Evolutionary conservation across 35 echinoderm and acorn worm genomes (phyloP), one percentile per base, ranked within the genome.

Genomic region (Ophioderma brevispina): DNA sequence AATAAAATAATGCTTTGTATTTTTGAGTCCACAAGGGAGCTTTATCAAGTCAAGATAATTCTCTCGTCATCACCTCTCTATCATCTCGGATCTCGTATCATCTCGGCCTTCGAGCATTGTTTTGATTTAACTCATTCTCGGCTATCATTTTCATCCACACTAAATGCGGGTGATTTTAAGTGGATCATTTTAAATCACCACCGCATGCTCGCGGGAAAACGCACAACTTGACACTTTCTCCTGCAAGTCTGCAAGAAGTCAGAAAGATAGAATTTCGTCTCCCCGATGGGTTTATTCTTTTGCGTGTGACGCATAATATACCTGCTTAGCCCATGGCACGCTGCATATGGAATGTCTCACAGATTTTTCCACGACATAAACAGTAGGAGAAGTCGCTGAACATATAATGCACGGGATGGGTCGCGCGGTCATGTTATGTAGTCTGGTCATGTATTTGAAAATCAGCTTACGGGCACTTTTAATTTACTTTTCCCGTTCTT

Each of bases 161-260:
- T 70, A 25, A 70, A 70, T 30, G 59, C 59, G 59, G 59, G 59
- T 70, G 59, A 70, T 70, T 70, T 70, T 70, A 30, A 70, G 59
- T 70, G 59, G 59, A 70, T 70, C 59, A 70, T 70, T 70, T 70
- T 70, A 70, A 70, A 70, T 70, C 59, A 70, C 59, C 59, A 25
- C 59, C 59, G 28, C n/a, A 25, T 30, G 59, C 59, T 70, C 59
- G 10, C 28, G 59, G 59, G 59, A 70, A 70, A 70, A 70, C 23
- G 59, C 2, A 70, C 2, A 70, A 70, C 59, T 25, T 70, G 59
- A 70, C 59, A 70, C 59, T 70, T 70, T 25, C 10, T 70, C 59
- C 1, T 25, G 23, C 2, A 30, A 70, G 59, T 70, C 59, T 70
- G 4, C 59, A 70, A 70, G 59, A 70, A 70, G 6, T 70, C 59